A percentile compares a stretch with the other conserved stretches of the same genome.
phyloP scores from a whole-genome alignment of 2,113 vertebrate species.

The Planiliza haematocheilus region DNA sequence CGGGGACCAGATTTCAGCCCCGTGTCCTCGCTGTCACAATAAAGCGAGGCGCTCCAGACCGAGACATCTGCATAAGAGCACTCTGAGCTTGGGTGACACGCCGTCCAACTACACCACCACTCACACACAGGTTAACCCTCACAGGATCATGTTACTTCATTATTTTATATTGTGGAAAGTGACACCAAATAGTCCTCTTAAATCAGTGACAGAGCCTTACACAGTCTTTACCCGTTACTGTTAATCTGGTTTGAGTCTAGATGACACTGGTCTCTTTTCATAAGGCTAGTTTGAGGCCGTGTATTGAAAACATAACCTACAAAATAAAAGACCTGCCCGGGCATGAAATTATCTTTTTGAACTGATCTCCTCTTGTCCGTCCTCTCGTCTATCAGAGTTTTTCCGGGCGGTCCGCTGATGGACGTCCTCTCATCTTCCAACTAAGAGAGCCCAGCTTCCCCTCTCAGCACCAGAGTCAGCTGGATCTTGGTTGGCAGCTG shows the following conservation, averaged over 20 bases:
- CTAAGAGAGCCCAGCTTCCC: constrained; percentile 42
- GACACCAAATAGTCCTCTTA: too few relatives aligned
- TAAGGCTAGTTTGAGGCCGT: too few relatives aligned
- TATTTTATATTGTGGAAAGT: too few relatives aligned
- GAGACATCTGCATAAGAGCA: constrained; percentile 60
- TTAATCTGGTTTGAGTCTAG: too few relatives aligned
- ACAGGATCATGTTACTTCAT: too few relatives aligned
- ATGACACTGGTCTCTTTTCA: too few relatives aligned
- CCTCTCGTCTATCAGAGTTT: constrained; percentile 67
- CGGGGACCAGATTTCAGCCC: background rate
- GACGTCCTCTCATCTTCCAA: constrained; percentile 39
- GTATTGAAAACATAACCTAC: too few relatives aligned
- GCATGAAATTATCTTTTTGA: too few relatives aligned
- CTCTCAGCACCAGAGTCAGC: constrained; percentile 53
- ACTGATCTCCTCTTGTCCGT: background rate
- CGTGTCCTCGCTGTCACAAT: background rate
- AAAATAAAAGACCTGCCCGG: too few relatives aligned
- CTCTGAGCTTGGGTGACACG: constrained; percentile 44
- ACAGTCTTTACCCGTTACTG: too few relatives aligned
- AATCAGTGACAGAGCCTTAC: too few relatives aligned
- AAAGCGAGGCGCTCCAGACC: background rate
- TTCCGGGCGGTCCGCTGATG: constrained; percentile 34
- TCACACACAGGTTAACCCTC: constrained; percentile 57
- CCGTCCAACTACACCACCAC: constrained; percentile 58
- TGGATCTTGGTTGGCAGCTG: constrained; percentile 7